Percentiles rank a stretch among this genome's conserved stretches.
Conservation (phyloP, 2,113 vertebrate species). For the Psilopogon haemacephalus region DNA sequence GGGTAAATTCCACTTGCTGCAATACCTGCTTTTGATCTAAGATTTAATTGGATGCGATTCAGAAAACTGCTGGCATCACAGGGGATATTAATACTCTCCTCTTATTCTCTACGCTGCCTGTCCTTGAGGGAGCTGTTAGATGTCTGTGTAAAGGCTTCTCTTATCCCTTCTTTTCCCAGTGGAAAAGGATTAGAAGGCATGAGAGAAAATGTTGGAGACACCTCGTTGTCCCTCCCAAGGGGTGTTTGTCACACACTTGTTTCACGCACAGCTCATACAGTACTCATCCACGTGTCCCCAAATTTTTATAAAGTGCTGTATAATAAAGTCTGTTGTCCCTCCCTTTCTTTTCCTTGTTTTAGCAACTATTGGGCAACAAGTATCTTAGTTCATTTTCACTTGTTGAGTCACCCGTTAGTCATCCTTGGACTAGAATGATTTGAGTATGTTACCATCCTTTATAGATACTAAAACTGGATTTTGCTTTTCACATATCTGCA, state of each 20-base stretch:
- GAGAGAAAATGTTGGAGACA: not conserved
- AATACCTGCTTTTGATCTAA: slow-evolving; percentile 60
- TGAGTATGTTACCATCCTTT: not conserved
- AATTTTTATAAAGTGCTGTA: not conserved
- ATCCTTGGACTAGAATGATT: not conserved
- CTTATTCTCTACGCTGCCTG: not conserved
- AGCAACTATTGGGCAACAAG: not conserved
- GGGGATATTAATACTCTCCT: slow-evolving; percentile 25
- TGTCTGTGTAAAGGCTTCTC: not conserved
- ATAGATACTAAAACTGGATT: not conserved
- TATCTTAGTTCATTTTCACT: not conserved
- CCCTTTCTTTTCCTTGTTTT: not conserved
- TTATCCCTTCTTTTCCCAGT: not conserved
- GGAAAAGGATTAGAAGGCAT: not conserved
- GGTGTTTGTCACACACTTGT: not conserved
- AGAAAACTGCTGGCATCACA: slow-evolving; percentile 46
- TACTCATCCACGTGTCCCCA: not conserved
- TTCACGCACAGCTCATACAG: not conserved
- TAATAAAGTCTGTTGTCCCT: not conserved
- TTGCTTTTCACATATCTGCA: not conserved
- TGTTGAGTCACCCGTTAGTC: not conserved
- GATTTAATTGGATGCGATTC: slow-evolving; percentile 62
- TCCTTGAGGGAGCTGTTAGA: slow-evolving; percentile 19
- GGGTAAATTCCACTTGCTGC: slow-evolving; percentile 55
- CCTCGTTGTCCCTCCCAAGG: not conserved